Conservation (phyloP, 2,888 invertebrate genomes). For the Folsomia manolachei region DNA sequence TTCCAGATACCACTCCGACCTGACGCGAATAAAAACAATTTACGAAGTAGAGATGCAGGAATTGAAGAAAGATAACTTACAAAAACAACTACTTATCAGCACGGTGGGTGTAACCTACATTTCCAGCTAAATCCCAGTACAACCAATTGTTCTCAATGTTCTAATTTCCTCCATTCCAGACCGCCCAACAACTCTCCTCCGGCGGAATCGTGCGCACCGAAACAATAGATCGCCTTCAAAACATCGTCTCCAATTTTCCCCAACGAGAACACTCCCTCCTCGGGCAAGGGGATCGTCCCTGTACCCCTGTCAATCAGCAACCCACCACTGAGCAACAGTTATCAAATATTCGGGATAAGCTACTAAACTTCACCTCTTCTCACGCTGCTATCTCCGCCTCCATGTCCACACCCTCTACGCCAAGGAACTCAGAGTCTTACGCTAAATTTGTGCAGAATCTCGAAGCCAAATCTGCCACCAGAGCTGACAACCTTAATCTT, state of each 20-base stretch:
- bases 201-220: conserved; percentile 27
- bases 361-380: too few relatives aligned
- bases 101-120: conserved; percentile 27
- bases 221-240: conserved; percentile 20
- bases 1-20: conserved; percentile 33
- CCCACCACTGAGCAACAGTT: too few relatives aligned
- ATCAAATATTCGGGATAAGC: too few relatives aligned
- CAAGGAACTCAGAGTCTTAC: too few relatives aligned
- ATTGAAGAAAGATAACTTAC: conserved; percentile 39
- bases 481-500: too few relatives aligned
- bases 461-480: too few relatives aligned
- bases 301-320: not conserved
- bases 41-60: conserved; percentile 41
- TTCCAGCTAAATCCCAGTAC: too few relatives aligned
- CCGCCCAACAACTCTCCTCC: conserved; percentile 40
- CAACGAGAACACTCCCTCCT: not conserved
- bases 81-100: conserved; percentile 43
- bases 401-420: too few relatives aligned
- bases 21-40: conserved; percentile 26
- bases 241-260: conserved; percentile 7
- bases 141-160: too few relatives aligned
- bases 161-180: conserved; percentile 25
- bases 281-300: not conserved
- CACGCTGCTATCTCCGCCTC: too few relatives aligned
- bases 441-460: too few relatives aligned